Evolutionary conservation across 2,113 vertebrate genomes (phyloP).

Genomic region (Opisthocomus hoazin): DNA sequence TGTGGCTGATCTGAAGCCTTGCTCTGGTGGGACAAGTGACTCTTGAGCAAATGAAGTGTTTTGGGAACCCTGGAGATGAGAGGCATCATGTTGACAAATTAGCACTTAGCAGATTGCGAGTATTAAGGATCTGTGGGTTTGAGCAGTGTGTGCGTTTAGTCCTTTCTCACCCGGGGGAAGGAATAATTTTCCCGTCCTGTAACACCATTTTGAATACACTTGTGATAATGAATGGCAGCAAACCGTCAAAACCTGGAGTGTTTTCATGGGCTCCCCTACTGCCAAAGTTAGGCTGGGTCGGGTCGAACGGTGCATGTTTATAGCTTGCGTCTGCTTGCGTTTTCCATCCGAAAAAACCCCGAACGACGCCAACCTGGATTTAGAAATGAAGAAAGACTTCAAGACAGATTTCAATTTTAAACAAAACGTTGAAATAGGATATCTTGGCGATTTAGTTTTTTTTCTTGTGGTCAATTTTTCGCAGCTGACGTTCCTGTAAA

Average conservation of each 20-base stretch:
- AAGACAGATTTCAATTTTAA: background rate
- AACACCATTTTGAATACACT: background rate
- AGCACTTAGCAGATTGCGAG: constrained; percentile 18
- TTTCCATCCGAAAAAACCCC: background rate
- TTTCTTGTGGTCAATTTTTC: background rate
- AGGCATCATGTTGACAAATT: constrained; percentile 33
- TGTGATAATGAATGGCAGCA: background rate
- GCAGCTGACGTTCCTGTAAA: background rate
- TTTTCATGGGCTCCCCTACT: background rate
- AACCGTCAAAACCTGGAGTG: background rate
- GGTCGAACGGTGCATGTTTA: background rate
- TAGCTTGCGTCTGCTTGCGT: background rate
- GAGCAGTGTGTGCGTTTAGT: background rate
- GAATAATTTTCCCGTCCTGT: background rate
- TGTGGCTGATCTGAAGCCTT: background rate
- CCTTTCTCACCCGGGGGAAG: background rate
- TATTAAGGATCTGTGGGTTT: background rate
- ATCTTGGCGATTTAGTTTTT: background rate
- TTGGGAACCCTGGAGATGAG: constrained; percentile 24
- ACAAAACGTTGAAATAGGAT: background rate
- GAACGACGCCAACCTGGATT: rapidly evolving
- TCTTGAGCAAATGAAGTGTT: background rate
- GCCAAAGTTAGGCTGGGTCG: background rate
- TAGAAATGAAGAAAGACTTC: background rate
- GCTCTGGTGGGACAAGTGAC: background rate